Evolutionary conservation across 2,113 vertebrate genomes (phyloP).

Genomic region (Tauraco erythrolophus): DNA sequence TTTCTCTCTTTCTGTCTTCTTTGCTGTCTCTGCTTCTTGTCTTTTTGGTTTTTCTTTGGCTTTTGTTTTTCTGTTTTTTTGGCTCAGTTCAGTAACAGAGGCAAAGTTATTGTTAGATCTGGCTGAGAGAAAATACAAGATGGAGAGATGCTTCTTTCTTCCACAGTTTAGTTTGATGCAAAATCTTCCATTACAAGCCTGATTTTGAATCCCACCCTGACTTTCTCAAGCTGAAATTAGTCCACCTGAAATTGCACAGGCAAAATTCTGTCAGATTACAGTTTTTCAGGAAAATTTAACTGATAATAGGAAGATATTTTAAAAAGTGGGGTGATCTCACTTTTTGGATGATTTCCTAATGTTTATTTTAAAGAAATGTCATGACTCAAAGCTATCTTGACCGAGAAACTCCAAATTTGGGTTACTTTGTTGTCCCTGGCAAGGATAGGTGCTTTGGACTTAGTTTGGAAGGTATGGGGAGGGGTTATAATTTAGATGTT

Average conservation of each 20-base stretch:
- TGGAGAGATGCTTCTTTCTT: neutral
- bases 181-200: neutral
- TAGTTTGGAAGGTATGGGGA: neutral
- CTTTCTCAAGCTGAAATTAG: conserved; percentile 15
- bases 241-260: conserved; percentile 23
- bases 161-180: neutral
- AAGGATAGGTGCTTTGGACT: neutral
- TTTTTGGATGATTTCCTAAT: conserved; percentile 39
- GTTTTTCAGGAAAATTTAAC: neutral
- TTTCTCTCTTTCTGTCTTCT: neutral
- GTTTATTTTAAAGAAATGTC: conserved; percentile 52
- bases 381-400: conserved; percentile 46
- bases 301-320: neutral
- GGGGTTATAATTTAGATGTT: neutral
- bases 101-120: conserved; percentile 25
- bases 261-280: neutral
- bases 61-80: conserved; percentile 24
- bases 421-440: conserved; percentile 34
- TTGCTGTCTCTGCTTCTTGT: conserved; percentile 54
- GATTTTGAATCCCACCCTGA: neutral
- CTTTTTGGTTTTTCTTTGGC: conserved; percentile 54
- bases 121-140: conserved; percentile 8
- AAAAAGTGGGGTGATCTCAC: conserved; percentile 31
- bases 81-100: neutral
- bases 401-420: conserved; percentile 9